phyloP scores from a whole-genome alignment of 2,888 invertebrate species.

The Andrena dorsata region DNA sequence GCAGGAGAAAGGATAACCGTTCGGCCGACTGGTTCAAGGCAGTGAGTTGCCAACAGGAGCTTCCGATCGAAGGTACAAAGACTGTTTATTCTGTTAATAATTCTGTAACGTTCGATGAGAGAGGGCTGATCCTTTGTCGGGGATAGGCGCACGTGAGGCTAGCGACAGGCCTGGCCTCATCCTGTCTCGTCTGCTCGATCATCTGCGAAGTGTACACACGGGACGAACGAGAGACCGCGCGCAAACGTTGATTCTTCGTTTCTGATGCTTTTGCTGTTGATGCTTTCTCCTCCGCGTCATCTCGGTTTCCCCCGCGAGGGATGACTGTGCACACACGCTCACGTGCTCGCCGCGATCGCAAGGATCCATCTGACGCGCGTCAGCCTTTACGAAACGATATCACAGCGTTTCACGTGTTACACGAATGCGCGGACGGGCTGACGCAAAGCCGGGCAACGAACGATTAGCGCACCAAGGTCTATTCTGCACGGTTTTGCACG shows the following conservation, averaged over 20 bases:
- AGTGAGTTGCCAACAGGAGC: neutral
- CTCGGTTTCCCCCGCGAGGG: slow-evolving; percentile 14
- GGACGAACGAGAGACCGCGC: neutral
- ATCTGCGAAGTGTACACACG: neutral
- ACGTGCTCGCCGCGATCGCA: slow-evolving; percentile 35
- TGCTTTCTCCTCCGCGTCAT: slow-evolving; percentile 43
- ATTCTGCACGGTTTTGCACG: neutral
- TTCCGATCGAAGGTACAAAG: neutral
- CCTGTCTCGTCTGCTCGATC: neutral
- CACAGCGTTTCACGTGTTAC: slow-evolving; percentile 1
- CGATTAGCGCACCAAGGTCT: neutral
- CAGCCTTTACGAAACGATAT: neutral
- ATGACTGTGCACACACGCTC: slow-evolving; percentile 15
- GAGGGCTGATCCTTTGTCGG: neutral
- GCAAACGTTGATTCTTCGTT: slow-evolving; percentile 14
- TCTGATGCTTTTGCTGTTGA: neutral
- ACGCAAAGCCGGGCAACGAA: neutral
- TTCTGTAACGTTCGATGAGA: neutral
- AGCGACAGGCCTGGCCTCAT: neutral
- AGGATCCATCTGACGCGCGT: neutral
- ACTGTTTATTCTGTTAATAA: neutral
- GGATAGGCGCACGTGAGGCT: too few relatives aligned
- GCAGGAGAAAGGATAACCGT: neutral
- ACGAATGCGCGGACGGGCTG: neutral
- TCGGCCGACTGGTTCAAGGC: neutral